Evolutionary conservation across 2,113 vertebrate species (phyloP), one percentile per base, ranked within the genome.

Genomic region (Cromileptes altivelis): DNA sequence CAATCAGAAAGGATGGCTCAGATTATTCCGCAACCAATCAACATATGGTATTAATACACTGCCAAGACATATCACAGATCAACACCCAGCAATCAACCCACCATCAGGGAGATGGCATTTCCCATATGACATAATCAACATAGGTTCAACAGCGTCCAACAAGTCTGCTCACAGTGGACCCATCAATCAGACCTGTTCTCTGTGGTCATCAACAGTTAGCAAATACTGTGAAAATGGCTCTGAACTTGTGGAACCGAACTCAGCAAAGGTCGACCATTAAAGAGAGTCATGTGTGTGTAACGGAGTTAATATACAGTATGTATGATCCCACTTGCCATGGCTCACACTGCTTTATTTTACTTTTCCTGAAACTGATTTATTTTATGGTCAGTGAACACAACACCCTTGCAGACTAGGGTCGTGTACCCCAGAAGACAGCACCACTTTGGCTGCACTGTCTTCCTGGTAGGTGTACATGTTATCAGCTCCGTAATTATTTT

Each of bases 11-110:
- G 50, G 21, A 57, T 37, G 47, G 70, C 70, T 64, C 33, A 60
- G 40, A 72, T 70, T 70, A 65, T 57, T 75, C 69, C 60, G 53
- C n/a, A 73, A 69, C 47, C 45, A 73, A 60, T 76, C 74, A 60
- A 52, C 61, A 78, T 62, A 70, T 40, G 52, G 33, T 55, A 30
- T 53, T 40, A 70, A 65, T 40, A 14, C 42, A 64, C 4, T 0
- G 25, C 49, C 47, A 15, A 77, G 37, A 63, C 15, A 37, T 42
- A 58, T 72, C 18, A 45, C 11, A 68, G 18, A 19, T 68, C 21
- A 75, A 18, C 63, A 70, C 9, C 45, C 42, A 2, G 50, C 64
- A 63, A 64, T 80, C 42, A 80, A n/a, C 5, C 15, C 27, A 27
- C 21, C 45, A 47, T 71, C 61, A 42, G 13, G 18, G 50, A 58